These are phyloP conservation scores for Prionailurus bengalensis DNA, from an alignment of 2,113 vertebrate genomes.

Conservation along the genomic window DNA sequence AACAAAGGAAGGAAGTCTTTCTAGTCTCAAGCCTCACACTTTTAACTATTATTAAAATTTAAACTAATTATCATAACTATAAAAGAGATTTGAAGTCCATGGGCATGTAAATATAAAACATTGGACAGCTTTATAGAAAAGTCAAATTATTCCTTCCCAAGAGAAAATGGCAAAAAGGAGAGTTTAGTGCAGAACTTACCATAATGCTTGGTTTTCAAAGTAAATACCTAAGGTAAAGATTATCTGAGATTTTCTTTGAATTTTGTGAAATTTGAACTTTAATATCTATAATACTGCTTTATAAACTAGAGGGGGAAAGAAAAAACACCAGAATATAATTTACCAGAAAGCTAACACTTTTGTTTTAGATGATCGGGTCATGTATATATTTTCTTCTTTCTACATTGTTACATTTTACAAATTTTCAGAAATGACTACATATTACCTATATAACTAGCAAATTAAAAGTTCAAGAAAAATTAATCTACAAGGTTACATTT, in stretches of 20 bases:
- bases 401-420: constrained; percentile 21
- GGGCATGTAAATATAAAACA: not conserved
- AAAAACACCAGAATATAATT: not conserved
- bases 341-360: not conserved
- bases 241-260: constrained; percentile 7
- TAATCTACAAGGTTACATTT: not conserved
- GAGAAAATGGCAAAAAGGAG: not conserved
- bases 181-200: not conserved
- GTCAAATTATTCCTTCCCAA: not conserved
- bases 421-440: constrained; percentile 21
- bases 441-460: constrained; percentile 10
- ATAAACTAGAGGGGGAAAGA: not conserved
- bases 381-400: not conserved
- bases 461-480: constrained; percentile 21
- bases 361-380: not conserved
- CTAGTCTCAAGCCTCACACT: not conserved
- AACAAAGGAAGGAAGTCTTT: not conserved
- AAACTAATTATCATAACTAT: not conserved
- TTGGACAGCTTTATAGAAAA: not conserved
- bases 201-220: not conserved
- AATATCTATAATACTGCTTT: not conserved
- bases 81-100: not conserved
- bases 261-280: not conserved
- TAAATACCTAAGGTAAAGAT: not conserved
- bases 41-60: not conserved